phyloP scores from a whole-genome alignment of 2,113 vertebrate species.

The Syrrhaptes paradoxus region DNA sequence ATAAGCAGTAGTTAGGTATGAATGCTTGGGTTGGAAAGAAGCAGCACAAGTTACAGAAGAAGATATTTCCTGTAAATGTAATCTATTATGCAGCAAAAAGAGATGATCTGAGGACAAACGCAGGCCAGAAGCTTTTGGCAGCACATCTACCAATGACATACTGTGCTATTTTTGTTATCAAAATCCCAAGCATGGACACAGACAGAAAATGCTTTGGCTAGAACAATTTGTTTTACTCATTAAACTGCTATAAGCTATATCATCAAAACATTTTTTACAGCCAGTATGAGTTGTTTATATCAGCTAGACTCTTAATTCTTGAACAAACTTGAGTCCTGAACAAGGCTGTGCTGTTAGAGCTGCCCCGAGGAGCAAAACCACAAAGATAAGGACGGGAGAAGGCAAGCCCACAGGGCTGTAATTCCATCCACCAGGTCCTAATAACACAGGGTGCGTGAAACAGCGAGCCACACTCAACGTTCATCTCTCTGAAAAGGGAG shows the following conservation, averaged over 20 bases:
- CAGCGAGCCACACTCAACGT: neutral
- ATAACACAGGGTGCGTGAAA: neutral
- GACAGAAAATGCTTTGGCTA: slow-evolving; percentile 5
- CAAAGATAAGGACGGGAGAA: neutral
- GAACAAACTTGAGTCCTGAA: neutral
- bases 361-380: neutral
- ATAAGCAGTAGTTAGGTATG: neutral
- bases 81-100: neutral
- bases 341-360: neutral
- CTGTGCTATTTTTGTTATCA: slow-evolving; percentile 34
- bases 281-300: neutral
- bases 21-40: neutral
- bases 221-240: slow-evolving; percentile 29
- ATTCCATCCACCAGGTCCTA: neutral
- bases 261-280: neutral
- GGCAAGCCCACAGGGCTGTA: neutral
- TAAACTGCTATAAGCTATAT: neutral
- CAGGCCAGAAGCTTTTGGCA: slow-evolving; percentile 15
- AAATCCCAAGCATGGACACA: neutral
- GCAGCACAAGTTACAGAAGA: neutral
- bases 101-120: neutral
- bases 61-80: neutral
- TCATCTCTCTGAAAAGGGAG: neutral
- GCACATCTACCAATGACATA: neutral
- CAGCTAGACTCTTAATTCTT: neutral